Evolutionary conservation across 2,113 vertebrate species (phyloP), one percentile per base, ranked within the genome.

Genomic region (Cyanoderma ruficeps): DNA sequence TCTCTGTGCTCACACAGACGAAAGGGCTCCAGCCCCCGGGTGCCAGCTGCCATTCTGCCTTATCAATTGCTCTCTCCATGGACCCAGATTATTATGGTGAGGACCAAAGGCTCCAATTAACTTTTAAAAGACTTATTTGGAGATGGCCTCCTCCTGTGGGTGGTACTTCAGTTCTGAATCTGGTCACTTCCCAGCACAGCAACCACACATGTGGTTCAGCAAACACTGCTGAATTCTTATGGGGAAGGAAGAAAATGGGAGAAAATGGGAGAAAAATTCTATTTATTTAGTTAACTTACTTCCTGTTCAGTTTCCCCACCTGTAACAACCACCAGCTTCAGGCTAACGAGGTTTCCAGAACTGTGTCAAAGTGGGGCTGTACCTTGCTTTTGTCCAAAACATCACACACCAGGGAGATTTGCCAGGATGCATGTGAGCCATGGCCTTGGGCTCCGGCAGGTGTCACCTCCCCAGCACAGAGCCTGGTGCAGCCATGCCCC

Each of bases 221-320:
- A 87, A 82, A 87, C 56, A 56, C 59, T 6, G 69, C 70, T 31
- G 4, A 42, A 9, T 61, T 72, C 93, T 91, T 86, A 75, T 1
- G 14, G 14, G 49, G 87, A 70, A 76, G 91, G 86, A 59, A 56
- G 14, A 24, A 27, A 52, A 91, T 4, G 7, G 7, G 93, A 56
- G 14, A 24, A 27, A 52, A 91, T 4, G 7, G 7, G 93, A 92
- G 74, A 72, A 91, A 46, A 92, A 85, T 24, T 83, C 77, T 68
- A 39, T 93, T 90, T 91, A 86, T 91, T 96, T 79, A 83, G 90
- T 86, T 95, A 35, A 75, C 33, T 78, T 56, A 69, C 52, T 87
- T 77, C 72, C 76, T 83, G 81, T 44, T 85, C 74, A 94, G 57
- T 83, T 67, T 77, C 65, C 88, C 69, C 20, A 39, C 46, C 53